Conservation (phyloP, 2,888 invertebrate species). For the Trichacis sp. region DNA sequence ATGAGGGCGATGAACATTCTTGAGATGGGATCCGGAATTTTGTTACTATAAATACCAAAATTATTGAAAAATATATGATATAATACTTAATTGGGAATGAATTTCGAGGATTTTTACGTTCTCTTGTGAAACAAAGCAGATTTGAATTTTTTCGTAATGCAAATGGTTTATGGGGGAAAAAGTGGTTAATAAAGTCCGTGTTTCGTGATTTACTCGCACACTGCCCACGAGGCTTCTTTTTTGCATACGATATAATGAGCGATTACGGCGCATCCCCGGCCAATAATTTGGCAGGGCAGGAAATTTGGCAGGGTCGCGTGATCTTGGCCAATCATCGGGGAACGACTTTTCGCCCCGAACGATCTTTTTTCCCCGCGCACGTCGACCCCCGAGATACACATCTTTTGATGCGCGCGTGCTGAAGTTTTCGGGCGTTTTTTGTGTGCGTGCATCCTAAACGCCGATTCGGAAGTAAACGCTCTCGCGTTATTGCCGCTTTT, state of each 20-base stretch:
- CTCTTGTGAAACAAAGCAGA: too few relatives aligned
- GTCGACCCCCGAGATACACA: constrained; percentile 19
- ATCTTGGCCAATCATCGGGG: constrained; percentile 58
- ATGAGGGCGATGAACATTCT: too few relatives aligned
- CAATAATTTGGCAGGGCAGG: constrained; percentile 23
- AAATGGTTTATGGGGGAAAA: too few relatives aligned
- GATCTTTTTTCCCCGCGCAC: constrained; percentile 15
- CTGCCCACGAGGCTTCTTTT: constrained; percentile 33
- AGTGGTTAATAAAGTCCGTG: neutral
- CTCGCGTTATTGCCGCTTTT: constrained; percentile 46
- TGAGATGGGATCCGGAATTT: too few relatives aligned
- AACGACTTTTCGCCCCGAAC: constrained; percentile 49
- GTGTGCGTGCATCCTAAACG: constrained; percentile 39
- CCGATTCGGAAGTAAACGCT: constrained; percentile 51
- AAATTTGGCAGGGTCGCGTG: constrained; percentile 56
- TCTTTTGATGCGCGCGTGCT: constrained; percentile 37
- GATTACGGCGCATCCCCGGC: constrained; percentile 43
- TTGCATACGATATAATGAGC: constrained; percentile 47
- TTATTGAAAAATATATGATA: too few relatives aligned
- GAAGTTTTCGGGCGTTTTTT: constrained; percentile 25
- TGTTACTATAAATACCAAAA: too few relatives aligned
- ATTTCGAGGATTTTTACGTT: too few relatives aligned
- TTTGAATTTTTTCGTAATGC: too few relatives aligned
- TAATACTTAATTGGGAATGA: too few relatives aligned
- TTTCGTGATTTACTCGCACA: constrained; percentile 15